Percentiles rank a stretch among this genome's conserved stretches.
Conservation (phyloP, 2,888 invertebrate species). For the Macrosiphum euphorbiae region DNA sequence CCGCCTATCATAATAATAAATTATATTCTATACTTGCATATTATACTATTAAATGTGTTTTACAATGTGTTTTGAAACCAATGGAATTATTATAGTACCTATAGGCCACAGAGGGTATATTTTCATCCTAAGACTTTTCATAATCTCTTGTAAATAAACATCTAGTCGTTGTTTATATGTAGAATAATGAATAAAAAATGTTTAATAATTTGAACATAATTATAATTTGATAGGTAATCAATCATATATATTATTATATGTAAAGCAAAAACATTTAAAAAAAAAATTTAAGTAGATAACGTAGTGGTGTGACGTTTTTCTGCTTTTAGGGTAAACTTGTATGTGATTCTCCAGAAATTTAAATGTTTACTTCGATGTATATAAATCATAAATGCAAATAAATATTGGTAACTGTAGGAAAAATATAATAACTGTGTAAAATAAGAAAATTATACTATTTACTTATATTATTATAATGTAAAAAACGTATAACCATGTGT, state of each 20-base stretch:
- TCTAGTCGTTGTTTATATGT: background rate
- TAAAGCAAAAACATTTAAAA: background rate
- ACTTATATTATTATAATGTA: background rate
- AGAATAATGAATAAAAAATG: background rate
- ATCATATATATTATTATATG: background rate
- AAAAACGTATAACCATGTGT: background rate
- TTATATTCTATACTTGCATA: background rate
- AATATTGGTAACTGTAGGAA: background rate
- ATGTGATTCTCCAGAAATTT: background rate
- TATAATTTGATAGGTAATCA: background rate
- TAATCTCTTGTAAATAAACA: background rate
- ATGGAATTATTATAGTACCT: background rate
- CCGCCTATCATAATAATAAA: background rate
- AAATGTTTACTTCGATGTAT: background rate
- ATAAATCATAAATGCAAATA: too few species aligned
- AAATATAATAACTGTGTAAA: background rate
- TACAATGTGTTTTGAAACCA: background rate
- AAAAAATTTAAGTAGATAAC: too few species aligned
- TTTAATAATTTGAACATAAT: background rate
- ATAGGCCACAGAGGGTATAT: background rate
- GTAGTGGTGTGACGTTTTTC: background rate
- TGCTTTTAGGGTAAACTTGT: background rate
- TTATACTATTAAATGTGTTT: background rate
- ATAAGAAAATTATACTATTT: too few species aligned
- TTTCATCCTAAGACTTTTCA: background rate